Evolutionary conservation across 1,140 invertebrate genomes (phyloP), one percentile per base, ranked within the genome.

Genomic region (Antheraea pernyi): DNA sequence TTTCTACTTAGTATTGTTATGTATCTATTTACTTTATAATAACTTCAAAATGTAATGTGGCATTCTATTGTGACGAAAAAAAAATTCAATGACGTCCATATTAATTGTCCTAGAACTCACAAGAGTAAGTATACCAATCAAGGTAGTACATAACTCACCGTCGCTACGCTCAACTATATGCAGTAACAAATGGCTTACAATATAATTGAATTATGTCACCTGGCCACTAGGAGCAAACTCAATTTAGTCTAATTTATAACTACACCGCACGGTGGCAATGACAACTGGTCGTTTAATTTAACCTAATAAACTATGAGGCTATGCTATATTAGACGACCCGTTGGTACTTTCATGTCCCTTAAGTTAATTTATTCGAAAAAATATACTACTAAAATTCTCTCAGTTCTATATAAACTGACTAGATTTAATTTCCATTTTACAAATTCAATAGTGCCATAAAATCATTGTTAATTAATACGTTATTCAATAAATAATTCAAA

Each of bases 181-280:
- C 53, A 68, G 46, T 79, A 77, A 79, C 73, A 77, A 79, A 80
- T 76, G 74, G 74, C 59, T 59, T 65, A 76, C 74, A 80, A 80
- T 80, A 74, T 80, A 78, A 80, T 80, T 80, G 78, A 80, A 78
- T 80, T 78, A 80, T 80, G 78, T 78, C 76, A 80, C 78, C 72
- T 74, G 73, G 72, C 36, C 76, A 73, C 39, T 65, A 69, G 62
- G 71, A 67, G 65, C 67, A 64, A 71, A 74, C 78, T 78, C 76
- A 72, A 80, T 80, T 78, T 75, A 72, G 62, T 11, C 67, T 78
- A 80, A 80, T 80, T 80, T 78, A 80, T 78, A 74, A 74, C 76
- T 70, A 71, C 39, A 69, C 74, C 68, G 67, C 70, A 65, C 42
- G 30, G 59, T 36, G 7, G 22, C 9, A 36, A 8, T 16, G 60